Evolutionary conservation across 2,888 invertebrate genomes (phyloP), one percentile per base, ranked within the genome.

Genomic region (Lobophora halterata): DNA sequence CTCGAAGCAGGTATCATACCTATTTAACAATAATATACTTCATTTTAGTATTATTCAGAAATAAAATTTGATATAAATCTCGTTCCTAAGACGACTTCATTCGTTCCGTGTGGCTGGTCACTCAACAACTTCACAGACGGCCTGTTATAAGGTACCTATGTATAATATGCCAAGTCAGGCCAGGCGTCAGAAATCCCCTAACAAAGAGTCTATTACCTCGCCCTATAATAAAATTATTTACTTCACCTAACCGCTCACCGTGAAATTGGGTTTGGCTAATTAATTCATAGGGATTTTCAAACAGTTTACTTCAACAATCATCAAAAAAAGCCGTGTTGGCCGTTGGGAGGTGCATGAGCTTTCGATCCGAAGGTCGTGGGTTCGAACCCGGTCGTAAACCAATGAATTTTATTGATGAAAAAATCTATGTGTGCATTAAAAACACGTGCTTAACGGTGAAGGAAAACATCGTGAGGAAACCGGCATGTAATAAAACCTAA

Each of bases 61-160:
- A 16, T 16, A 37, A 29, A 28, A 34, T 25, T 12, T 28, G 42
- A 43, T 37, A 37, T 20, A 19, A 28, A 42, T 43, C 42, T 32
- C 9, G 46, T 23, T 54, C 46, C 27, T 45, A 56, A 62, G 60
- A 66, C 65, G 55, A 55, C 50, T 48, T 28, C 27, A 27, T 37
- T 32, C 50, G 73, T 73, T 69, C 65, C 71, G 63, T 60, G 54
- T 60, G 52, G 56, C 52, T 56, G 58, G 48, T 48, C 68, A 61
- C 54, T 51, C n/a, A 38, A 35, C 27, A 31, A 41, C 40, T 28
- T 24, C 10, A 23, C 21, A 40, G 19, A 25, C 28, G 14, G 28
- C 13, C 25, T 21, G 20, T 25, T 28, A 40, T 9, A 6, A 23
- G 4, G 2, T 4, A 27, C n/a, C 10, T 16, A 6, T 17, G n/a